A percentile compares a stretch with the other conserved stretches of the same genome.
Evolutionary conservation across 2,888 invertebrate genomes (phyloP).

Genomic region (Cryptosula pallasiana): DNA sequence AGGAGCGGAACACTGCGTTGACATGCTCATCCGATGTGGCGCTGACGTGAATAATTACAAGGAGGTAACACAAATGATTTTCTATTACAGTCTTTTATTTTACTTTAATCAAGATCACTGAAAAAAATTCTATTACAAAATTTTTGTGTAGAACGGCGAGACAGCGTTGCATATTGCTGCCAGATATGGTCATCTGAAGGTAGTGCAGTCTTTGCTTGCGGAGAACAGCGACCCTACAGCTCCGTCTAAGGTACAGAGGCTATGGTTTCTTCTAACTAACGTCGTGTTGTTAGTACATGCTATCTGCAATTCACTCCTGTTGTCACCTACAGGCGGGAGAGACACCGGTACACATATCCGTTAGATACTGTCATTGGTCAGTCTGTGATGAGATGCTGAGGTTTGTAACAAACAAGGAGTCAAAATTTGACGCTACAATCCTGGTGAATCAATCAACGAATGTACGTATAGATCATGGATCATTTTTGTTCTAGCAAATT

Average conservation of each 20-base stretch:
- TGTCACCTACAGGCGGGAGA: constrained; percentile 70
- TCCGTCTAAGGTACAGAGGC: constrained; percentile 88
- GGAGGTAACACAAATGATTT: too few species aligned
- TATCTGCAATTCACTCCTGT: too few species aligned
- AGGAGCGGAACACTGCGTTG: constrained; percentile 85
- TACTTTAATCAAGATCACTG: too few species aligned
- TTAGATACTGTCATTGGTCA: constrained; percentile 67
- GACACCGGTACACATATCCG: constrained; percentile 91
- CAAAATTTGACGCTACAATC: constrained; percentile 68
- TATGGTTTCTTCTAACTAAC: too few species aligned
- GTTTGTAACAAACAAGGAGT: constrained; percentile 41
- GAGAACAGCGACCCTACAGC: constrained; percentile 86
- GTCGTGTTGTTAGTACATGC: too few species aligned
- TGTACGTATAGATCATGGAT: too few species aligned
- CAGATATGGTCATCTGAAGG: constrained; percentile 80
- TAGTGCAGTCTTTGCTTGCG: constrained; percentile 77
- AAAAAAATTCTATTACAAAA: too few species aligned
- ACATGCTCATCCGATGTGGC: constrained; percentile 95
- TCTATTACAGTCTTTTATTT: too few species aligned
- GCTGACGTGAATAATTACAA: constrained; percentile 92
- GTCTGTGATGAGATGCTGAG: constrained; percentile 77
- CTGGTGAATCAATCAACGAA: constrained; percentile 83
- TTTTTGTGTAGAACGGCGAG: constrained; percentile 80
- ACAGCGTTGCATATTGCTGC: constrained; percentile 96
- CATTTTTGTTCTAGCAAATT: too few species aligned